Evolutionary conservation across 2,797 vertebrate species (phyloP), one percentile per base, ranked within the genome.

Genomic region (Jordanella pulchra): DNA sequence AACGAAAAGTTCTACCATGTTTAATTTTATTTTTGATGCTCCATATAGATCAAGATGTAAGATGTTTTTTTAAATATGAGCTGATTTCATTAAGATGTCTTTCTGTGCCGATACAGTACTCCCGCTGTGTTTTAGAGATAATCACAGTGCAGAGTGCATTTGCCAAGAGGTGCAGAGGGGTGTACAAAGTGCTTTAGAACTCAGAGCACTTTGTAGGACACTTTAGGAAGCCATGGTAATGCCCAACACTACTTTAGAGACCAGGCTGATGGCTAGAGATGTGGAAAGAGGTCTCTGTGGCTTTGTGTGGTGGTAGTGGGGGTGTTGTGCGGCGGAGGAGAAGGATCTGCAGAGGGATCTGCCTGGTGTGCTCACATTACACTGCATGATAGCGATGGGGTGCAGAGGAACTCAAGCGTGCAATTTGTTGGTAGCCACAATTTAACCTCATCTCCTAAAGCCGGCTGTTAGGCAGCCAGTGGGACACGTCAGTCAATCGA

Each of bases 401-500:
- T 88, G 86, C 87, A 83, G 79, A 88, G 92, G 91, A 94, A 89
- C 90, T 94, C 76, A 83, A 94, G 92, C 91, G 79, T 94, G 86
- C 93, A 89, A 80, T 96, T 95, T 95, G 91, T 90, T 93, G 89
- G 92, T 92, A 90, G 92, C 91, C 93, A 89, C 93, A 90, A 86
- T 92, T 93, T 88, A 93, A 92, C 93, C 89, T 94, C 91, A 86
- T 89, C 89, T 91, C 87, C 82, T 93, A 90, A 89, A 89, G 89
- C 90, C 79, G 74, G 88, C 82, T 72, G 89, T 90, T 84, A 39
- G 74, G 81, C 65, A 89, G 89, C 88, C 90, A 91, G 89, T 87
- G 87, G 89, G 84, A 91, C 87, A 85, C 87, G 91, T 89, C 89
- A 94, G 92, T 94, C 92, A 92, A 78, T 85, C 85, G 89, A 82